A percentile compares a stretch with the other conserved stretches of the same genome.
These are phyloP conservation scores for Hydrozoanthus gracilis DNA, from an alignment of 92 coral and sea anemone genomes.

Conservation along the genomic window DNA sequence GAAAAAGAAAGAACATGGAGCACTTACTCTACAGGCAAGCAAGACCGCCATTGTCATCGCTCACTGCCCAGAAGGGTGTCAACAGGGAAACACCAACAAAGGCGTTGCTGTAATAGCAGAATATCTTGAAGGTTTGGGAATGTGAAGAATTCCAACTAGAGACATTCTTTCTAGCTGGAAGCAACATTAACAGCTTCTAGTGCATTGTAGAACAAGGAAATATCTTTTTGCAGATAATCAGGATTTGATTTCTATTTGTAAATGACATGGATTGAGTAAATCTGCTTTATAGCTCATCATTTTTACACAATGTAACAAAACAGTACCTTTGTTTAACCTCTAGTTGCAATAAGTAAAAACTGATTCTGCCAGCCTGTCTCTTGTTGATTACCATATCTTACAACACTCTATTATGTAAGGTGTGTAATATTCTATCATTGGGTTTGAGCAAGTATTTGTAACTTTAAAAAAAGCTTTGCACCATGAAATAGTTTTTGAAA, in stretches of 20 bases:
- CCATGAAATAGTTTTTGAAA: background rate
- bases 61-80: slow-evolving; percentile 61
- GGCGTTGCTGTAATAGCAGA: slow-evolving; percentile 77
- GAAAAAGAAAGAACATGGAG: slow-evolving; percentile 54
- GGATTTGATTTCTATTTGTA: slow-evolving; percentile 29
- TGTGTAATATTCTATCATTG: background rate
- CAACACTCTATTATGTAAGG: background rate
- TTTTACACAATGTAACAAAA: background rate
- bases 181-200: slow-evolving; percentile 18
- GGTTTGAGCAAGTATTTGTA: background rate
- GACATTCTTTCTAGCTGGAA: slow-evolving; percentile 6
- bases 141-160: slow-evolving; percentile 40
- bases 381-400: background rate
- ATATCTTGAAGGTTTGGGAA: slow-evolving; percentile 66
- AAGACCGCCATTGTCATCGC: slow-evolving; percentile 73
- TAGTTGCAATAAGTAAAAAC: background rate
- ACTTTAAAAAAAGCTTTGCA: background rate
- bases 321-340: background rate
- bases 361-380: background rate
- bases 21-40: slow-evolving; percentile 64
- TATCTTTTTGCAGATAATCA: slow-evolving; percentile 27
- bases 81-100: slow-evolving; percentile 75
- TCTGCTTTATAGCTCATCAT: background rate
- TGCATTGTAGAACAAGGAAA: slow-evolving; percentile 5
- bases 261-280: background rate